Conservation (phyloP, 2,888 invertebrate species). For the Zonitis immaculata region DNA sequence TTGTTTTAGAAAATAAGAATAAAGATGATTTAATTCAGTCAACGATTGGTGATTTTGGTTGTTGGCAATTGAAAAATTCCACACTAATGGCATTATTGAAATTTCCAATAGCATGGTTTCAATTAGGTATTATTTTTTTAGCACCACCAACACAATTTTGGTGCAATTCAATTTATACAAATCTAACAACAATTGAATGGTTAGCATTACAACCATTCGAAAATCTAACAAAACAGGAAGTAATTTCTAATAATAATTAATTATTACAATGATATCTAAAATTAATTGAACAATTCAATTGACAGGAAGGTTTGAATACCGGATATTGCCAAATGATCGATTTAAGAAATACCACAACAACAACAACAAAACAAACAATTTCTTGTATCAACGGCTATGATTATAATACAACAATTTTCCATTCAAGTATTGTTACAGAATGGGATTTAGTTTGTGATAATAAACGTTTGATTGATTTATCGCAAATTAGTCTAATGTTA, state of each 20-base stretch:
- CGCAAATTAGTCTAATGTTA: conserved; percentile 60
- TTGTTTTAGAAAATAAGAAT: too few species aligned
- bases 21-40: conserved; percentile 27
- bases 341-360: conserved; percentile 12
- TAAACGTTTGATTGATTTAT: conserved; percentile 55
- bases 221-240: conserved; percentile 17
- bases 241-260: conserved; percentile 18
- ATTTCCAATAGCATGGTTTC: conserved; percentile 59
- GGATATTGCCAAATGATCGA: conserved; percentile 37
- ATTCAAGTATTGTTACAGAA: conserved; percentile 61
- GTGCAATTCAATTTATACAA: conserved; percentile 47
- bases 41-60: conserved; percentile 56
- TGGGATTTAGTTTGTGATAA: conserved; percentile 61
- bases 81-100: conserved; percentile 56
- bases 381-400: conserved; percentile 44
- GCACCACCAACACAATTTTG: conserved; percentile 59
- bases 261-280: too few species aligned
- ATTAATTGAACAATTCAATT: too few species aligned
- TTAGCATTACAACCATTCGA: conserved; percentile 38
- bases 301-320: conserved; percentile 33
- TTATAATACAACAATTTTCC: conserved; percentile 57
- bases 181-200: conserved; percentile 48
- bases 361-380: conserved; percentile 13
- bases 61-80: conserved; percentile 56
- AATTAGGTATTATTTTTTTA: conserved; percentile 59